Evolutionary conservation across 2,888 invertebrate species (phyloP), one percentile per base, ranked within the genome.

Genomic region (Malthinus seriepunctatus): DNA sequence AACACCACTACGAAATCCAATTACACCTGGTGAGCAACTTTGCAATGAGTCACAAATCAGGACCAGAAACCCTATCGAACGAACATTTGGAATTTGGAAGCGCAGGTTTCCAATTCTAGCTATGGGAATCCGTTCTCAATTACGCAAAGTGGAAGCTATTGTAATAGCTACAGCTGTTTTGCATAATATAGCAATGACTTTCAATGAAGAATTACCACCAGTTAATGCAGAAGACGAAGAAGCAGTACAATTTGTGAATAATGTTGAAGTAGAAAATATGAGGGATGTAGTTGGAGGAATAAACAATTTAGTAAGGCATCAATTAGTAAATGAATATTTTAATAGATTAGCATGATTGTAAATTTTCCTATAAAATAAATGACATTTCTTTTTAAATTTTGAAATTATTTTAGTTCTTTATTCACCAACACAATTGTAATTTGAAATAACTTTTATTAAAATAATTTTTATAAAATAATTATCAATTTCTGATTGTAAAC

Each of bases 41-140:
- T 70, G 56, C 49, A 69, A 69, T 53, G 68, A 68, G 55, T 52
- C 63, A 1, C 65, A 61, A 23, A 66, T 67, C 11, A 49, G 67
- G 38, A 71, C 68, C 8, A 51, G 71, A 52, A 69, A 69, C 56
- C 52, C 62, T 11, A 35, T 69, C n/a, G 68, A 71, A 63, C 47
- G 71, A 44, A 65, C 51, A 11, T 71, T 68, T 68, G 70, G 71
- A 9, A 58, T 70, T 11, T 56, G 56, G 44, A 71, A 73, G 56
- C 49, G 68, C 51, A 23, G 71, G 48, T 72, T 73, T 63, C 73
- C 73, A 33, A 60, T 68, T 10, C 55, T 73, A 37, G 64, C 70
- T 10, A 23, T 69, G 15, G 73, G 71, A 15, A 63, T 74, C 32
- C 23, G 69, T 8, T 35, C 69, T 5, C 62, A 68, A 55, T 34